Conservation (phyloP, 2,888 invertebrate genomes). For the Hyppa rectilinea region DNA sequence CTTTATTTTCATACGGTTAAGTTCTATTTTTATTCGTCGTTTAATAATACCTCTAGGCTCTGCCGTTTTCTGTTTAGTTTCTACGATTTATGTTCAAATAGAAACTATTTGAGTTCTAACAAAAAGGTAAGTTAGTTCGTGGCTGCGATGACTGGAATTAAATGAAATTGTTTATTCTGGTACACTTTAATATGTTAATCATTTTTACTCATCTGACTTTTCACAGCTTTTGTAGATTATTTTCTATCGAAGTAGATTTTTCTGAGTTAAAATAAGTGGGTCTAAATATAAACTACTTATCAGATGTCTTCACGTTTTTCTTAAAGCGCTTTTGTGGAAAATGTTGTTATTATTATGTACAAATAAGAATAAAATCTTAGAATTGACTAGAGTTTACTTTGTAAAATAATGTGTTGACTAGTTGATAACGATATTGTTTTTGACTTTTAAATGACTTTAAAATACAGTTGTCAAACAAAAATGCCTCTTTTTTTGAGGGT, state of each 20-base stretch:
- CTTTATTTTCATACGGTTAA: too few species aligned
- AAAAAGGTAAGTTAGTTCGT: not conserved
- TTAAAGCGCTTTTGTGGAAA: too few species aligned
- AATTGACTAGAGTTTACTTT: not conserved
- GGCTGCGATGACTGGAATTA: not conserved
- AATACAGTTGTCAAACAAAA: fast-evolving
- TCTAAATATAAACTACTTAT: not conserved
- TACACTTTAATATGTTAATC: not conserved
- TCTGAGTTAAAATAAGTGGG: not conserved
- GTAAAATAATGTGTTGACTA: not conserved
- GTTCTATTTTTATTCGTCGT: too few species aligned
- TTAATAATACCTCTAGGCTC: too few species aligned
- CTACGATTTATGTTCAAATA: conserved; percentile 3
- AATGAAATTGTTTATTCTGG: not conserved
- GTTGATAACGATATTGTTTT: not conserved
- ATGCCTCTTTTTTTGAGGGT: too few species aligned
- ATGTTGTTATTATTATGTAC: too few species aligned
- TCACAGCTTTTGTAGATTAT: too few species aligned
- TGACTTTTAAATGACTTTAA: not conserved
- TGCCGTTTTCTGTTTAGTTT: not conserved
- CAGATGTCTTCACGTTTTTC: too few species aligned
- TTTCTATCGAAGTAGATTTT: too few species aligned
- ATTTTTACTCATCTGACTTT: not conserved
- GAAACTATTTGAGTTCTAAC: not conserved
- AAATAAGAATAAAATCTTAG: too few species aligned